Percentiles rank a stretch among this genome's conserved stretches.
Evolutionary conservation across 2,113 vertebrate genomes (phyloP).

Genomic region (Elephantulus edwardii): DNA sequence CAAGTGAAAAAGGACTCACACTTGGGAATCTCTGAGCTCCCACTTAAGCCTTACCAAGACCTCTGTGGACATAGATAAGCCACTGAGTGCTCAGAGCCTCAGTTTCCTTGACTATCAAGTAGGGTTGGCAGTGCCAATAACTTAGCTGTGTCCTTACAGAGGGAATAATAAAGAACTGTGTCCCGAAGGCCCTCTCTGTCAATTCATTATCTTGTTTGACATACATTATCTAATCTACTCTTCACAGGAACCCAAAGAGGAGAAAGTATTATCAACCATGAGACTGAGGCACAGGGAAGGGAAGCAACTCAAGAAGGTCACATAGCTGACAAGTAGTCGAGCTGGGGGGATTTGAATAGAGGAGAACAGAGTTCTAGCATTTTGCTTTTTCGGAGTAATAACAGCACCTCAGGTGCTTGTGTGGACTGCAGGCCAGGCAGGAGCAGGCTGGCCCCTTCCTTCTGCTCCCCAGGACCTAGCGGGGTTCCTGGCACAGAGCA

Average conservation of each 20-base stretch:
- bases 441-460: not conserved
- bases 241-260: not conserved
- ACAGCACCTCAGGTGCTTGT: not conserved
- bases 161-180: not conserved
- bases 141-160: not conserved
- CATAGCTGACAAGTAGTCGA: not conserved
- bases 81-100: not conserved
- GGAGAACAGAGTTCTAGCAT: not conserved
- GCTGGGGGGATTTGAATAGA: not conserved
- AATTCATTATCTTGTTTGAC: too few relatives aligned
- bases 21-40: not conserved
- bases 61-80: not conserved
- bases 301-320: not conserved
- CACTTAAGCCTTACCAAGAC: not conserved
- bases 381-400: not conserved
- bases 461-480: not conserved
- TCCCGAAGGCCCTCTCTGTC: not conserved
- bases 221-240: not conserved
- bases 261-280: not conserved
- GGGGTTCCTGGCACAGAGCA: not conserved
- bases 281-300: not conserved
- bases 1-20: not conserved
- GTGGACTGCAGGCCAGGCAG: not conserved
- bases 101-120: not conserved
- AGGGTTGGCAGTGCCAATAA: not conserved